phyloP scores from a whole-genome alignment of 2,113 vertebrate species.

The Lanius collurio region DNA sequence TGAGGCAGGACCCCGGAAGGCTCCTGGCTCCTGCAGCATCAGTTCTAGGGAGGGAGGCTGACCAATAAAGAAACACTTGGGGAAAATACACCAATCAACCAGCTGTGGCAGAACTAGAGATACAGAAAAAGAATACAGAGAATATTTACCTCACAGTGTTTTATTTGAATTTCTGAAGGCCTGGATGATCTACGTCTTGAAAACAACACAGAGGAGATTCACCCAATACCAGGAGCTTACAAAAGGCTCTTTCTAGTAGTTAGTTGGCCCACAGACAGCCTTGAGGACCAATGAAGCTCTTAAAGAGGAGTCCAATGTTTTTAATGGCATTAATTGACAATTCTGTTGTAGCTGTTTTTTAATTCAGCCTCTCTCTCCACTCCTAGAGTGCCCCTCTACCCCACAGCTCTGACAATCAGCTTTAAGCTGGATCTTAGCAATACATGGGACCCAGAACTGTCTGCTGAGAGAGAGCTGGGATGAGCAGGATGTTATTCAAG shows the following conservation, averaged over 20 bases:
- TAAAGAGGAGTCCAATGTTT: background rate
- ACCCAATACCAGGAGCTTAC: background rate
- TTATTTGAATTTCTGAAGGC: conserved; percentile 10
- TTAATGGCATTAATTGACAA: background rate
- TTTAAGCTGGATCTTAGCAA: background rate
- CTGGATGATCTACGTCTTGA: background rate
- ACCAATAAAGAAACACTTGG: background rate
- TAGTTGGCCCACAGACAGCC: background rate
- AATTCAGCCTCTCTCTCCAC: background rate
- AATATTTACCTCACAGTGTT: background rate
- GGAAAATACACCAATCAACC: background rate
- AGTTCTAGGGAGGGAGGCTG: background rate
- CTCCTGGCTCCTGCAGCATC: background rate
- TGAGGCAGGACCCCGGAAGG: conserved; percentile 24
- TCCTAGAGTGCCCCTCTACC: background rate
- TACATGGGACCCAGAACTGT: background rate
- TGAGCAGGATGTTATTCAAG: background rate
- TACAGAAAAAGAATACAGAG: background rate
- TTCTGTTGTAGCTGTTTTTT: background rate
- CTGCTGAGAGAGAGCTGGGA: background rate
- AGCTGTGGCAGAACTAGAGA: background rate
- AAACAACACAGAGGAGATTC: background rate
- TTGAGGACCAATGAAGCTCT: background rate
- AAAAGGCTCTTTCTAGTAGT: background rate
- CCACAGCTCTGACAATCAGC: background rate